Evolutionary conservation across 1,140 invertebrate genomes (phyloP).

Genomic region (Argopecten irradians): DNA sequence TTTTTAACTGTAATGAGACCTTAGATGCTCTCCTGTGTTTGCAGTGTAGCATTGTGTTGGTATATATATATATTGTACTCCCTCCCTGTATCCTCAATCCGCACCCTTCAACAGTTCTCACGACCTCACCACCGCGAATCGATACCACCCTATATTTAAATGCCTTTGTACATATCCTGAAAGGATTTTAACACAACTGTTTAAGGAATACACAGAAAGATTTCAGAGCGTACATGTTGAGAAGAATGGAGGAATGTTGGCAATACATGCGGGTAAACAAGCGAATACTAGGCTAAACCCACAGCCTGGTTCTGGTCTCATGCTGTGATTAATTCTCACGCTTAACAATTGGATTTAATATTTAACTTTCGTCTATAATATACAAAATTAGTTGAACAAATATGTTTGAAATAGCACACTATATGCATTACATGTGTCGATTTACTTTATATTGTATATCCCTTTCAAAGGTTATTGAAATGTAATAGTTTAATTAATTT

Average conservation of each 20-base stretch:
- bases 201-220: background rate
- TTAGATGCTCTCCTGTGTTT: background rate
- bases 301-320: background rate
- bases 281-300: background rate
- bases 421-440: background rate
- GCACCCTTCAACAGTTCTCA: background rate
- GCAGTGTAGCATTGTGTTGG: background rate
- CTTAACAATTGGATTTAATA: background rate
- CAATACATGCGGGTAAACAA: background rate
- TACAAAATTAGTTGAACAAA: background rate
- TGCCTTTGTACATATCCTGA: background rate
- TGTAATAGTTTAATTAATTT: background rate
- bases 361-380: background rate
- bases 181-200: background rate
- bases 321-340: background rate
- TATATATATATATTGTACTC: background rate
- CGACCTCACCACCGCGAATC: background rate
- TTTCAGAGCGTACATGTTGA: background rate
- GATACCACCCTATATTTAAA: background rate
- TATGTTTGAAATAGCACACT: background rate
- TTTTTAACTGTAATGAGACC: no score
- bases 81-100: background rate
- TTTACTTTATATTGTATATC: background rate
- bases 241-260: background rate
- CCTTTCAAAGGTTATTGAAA: constrained; percentile 8